phyloP scores from a whole-genome alignment of 2,113 vertebrate species.

The Delphinus delphis region DNA sequence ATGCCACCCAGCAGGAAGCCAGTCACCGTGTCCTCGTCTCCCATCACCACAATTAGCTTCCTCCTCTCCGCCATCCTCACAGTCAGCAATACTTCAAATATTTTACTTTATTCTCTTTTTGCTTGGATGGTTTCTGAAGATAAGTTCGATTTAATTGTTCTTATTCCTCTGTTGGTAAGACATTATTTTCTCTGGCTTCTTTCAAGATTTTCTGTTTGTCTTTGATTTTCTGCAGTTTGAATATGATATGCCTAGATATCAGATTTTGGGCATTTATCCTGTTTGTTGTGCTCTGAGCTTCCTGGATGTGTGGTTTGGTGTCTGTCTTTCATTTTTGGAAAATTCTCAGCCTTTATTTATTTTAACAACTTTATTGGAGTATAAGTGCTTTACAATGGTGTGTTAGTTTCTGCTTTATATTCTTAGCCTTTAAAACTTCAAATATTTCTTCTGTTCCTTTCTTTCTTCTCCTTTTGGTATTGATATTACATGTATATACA shows the following conservation, averaged over 20 bases:
- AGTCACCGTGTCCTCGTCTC: constrained; percentile 95
- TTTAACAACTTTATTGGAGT: too few species aligned
- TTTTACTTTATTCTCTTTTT: not conserved
- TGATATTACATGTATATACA: not conserved
- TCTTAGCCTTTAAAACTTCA: not conserved
- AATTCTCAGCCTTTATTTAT: not conserved
- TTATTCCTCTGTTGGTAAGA: not conserved
- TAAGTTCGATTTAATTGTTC: not conserved
- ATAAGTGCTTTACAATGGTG: too few species aligned
- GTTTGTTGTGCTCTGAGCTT: not conserved
- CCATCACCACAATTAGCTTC: constrained; percentile 94
- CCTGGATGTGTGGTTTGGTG: not conserved
- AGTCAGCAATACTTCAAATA: not conserved
- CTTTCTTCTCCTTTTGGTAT: not conserved
- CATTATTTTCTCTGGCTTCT: not conserved
- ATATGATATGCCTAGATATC: not conserved
- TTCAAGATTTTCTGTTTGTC: not conserved
- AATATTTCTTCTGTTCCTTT: not conserved
- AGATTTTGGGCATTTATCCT: not conserved
- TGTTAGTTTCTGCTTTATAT: too few species aligned
- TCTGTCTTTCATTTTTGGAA: constrained; percentile 24
- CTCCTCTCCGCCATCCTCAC: constrained; percentile 84
- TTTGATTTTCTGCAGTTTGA: not conserved
- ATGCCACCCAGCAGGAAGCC: constrained; percentile 94
- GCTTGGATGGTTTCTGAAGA: not conserved